These are phyloP conservation scores for Ramphastos sulfuratus DNA, from an alignment of 2,113 vertebrate genomes.

Conservation along the genomic window DNA sequence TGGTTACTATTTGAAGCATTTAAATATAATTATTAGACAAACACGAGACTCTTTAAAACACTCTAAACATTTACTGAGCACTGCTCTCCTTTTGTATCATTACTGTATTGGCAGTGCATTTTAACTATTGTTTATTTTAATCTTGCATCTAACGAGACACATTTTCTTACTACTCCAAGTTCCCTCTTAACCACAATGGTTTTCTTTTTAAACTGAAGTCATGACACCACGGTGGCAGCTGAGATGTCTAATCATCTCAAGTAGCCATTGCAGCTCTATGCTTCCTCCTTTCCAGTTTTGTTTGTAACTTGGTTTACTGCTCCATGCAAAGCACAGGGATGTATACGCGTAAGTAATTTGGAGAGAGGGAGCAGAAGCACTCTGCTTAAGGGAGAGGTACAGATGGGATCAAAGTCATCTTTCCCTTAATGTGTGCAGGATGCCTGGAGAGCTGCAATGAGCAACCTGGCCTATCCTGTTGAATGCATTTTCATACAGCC, in stretches of 20 bases:
- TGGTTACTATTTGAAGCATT: not conserved
- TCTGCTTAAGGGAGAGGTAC: not conserved
- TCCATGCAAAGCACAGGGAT: not conserved
- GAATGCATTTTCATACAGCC: rapidly evolving
- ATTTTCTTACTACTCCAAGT: not conserved
- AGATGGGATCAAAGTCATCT: not conserved
- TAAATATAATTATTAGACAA: not conserved
- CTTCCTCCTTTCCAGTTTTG: not conserved
- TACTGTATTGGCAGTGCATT: not conserved
- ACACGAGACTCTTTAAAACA: not conserved
- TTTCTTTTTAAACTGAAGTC: not conserved
- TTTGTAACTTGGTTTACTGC: not conserved
- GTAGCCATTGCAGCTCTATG: not conserved
- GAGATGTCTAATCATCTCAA: not conserved
- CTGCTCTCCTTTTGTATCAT: not conserved
- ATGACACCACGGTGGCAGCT: not conserved
- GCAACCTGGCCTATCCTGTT: rapidly evolving
- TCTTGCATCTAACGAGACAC: not conserved
- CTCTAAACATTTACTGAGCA: not conserved
- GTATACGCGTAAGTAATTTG: not conserved
- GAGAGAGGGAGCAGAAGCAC: not conserved
- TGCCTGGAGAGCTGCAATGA: not conserved
- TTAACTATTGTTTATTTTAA: conserved; percentile 11
- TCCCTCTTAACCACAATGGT: not conserved
- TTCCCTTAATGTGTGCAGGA: rapidly evolving